These are phyloP conservation scores for Pogonocichla stellata DNA, from an alignment of 2,113 vertebrate species.

Conservation along the genomic window DNA sequence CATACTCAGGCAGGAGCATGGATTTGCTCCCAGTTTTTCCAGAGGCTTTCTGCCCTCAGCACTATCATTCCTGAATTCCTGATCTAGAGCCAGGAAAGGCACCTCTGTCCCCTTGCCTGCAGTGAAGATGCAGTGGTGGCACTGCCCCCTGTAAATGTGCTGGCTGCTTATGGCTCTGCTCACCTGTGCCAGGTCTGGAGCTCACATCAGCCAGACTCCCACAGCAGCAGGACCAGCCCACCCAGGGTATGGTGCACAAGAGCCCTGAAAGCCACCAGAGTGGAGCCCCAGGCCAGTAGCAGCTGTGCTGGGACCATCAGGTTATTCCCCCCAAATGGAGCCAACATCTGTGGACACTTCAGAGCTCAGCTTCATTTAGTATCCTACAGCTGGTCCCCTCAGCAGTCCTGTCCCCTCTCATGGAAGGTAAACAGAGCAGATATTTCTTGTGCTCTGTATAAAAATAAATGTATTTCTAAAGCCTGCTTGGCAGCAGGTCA, in stretches of 20 bases:
- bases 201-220: not conserved
- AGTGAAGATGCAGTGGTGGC: rapidly evolving
- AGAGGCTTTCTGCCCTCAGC: not conserved
- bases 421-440: not conserved
- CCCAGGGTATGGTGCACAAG: not conserved
- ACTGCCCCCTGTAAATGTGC: rapidly evolving
- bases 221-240: not conserved
- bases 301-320: not conserved
- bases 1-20: rapidly evolving
- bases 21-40: not conserved
- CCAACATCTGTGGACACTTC: not conserved
- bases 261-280: not conserved
- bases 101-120: not conserved
- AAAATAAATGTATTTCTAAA: not conserved
- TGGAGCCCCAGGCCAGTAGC: rapidly evolving
- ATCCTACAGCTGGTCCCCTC: not conserved
- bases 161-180: not conserved
- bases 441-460: not conserved
- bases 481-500: not conserved
- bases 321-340: not conserved
- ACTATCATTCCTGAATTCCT: not conserved
- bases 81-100: not conserved
- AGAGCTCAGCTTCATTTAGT: not conserved
- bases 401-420: not conserved
- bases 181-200: rapidly evolving